These are phyloP conservation scores for Hyphantria cunea DNA, from an alignment of 1,140 invertebrate genomes.

Conservation along the genomic window DNA sequence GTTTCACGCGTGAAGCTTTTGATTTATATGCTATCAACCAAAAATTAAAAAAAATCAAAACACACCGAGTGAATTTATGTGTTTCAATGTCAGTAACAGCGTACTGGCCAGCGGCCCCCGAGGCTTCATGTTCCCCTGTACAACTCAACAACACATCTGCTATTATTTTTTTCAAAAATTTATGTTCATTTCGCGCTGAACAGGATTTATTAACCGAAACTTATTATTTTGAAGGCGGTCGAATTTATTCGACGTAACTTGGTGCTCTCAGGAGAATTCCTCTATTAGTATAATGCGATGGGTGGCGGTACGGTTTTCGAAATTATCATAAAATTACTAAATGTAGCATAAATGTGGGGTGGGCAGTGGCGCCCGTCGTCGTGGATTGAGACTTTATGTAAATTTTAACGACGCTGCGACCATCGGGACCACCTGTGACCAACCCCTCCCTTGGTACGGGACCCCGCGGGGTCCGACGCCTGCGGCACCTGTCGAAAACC, in stretches of 20 bases:
- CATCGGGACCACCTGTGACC: slow-evolving; percentile 78
- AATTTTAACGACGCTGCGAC: slow-evolving; percentile 81
- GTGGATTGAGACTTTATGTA: slow-evolving; percentile 81
- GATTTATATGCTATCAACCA: slow-evolving; percentile 74
- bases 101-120: slow-evolving; percentile 47
- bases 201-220: slow-evolving; percentile 75
- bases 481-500: slow-evolving; percentile 77
- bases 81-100: slow-evolving; percentile 62
- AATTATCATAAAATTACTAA: slow-evolving; percentile 82
- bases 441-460: slow-evolving; percentile 35
- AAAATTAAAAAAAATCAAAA: slow-evolving; percentile 62
- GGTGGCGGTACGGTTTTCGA: slow-evolving; percentile 76
- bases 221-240: slow-evolving; percentile 70
- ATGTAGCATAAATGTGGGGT: slow-evolving; percentile 80
- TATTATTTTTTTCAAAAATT: slow-evolving; percentile 75
- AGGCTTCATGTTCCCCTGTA: slow-evolving; percentile 29
- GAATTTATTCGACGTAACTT: slow-evolving; percentile 65
- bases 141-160: slow-evolving; percentile 77
- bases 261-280: slow-evolving; percentile 58
- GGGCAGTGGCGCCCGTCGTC: slow-evolving; percentile 67
- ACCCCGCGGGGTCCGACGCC: slow-evolving; percentile 40
- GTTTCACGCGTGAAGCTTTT: slow-evolving; percentile 56
- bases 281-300: slow-evolving; percentile 81
- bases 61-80: slow-evolving; percentile 73
- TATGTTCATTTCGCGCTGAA: slow-evolving; percentile 64